These are phyloP conservation scores for Catharus minimus DNA, from an alignment of 2,113 vertebrate genomes.

Conservation along the genomic window DNA sequence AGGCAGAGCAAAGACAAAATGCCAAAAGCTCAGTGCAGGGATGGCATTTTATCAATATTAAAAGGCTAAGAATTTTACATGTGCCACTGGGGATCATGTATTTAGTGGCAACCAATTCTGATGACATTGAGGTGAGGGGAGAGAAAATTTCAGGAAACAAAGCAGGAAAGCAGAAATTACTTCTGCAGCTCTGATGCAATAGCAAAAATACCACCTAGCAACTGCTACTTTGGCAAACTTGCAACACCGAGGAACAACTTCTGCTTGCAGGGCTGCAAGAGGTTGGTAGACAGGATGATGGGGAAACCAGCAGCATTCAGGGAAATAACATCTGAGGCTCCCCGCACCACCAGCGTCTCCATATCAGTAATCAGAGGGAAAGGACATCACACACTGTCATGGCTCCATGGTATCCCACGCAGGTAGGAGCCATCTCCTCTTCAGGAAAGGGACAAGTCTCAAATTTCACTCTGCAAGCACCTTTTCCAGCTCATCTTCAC, in stretches of 20 bases:
- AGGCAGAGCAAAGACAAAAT: background rate
- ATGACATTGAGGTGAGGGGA: fast-evolving
- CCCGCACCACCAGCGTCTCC: background rate
- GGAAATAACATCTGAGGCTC: background rate
- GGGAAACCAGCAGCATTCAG: background rate
- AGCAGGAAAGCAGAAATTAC: background rate
- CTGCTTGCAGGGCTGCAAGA: background rate
- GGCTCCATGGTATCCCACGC: background rate
- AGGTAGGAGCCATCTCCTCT: background rate
- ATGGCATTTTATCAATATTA: background rate
- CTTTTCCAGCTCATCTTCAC: background rate
- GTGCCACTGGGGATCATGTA: background rate
- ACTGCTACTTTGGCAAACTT: background rate
- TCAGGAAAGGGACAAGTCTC: background rate
- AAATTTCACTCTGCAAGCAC: background rate
- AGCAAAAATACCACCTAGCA: background rate
- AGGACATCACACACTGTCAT: fast-evolving
- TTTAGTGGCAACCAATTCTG: background rate
- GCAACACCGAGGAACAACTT: background rate
- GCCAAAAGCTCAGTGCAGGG: background rate
- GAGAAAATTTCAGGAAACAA: background rate
- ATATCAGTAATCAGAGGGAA: background rate
- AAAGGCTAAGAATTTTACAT: background rate
- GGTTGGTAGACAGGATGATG: background rate
- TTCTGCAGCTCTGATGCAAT: background rate